Conservation (phyloP, 2,797 vertebrate genomes). For the Pelochelys cantorii region DNA sequence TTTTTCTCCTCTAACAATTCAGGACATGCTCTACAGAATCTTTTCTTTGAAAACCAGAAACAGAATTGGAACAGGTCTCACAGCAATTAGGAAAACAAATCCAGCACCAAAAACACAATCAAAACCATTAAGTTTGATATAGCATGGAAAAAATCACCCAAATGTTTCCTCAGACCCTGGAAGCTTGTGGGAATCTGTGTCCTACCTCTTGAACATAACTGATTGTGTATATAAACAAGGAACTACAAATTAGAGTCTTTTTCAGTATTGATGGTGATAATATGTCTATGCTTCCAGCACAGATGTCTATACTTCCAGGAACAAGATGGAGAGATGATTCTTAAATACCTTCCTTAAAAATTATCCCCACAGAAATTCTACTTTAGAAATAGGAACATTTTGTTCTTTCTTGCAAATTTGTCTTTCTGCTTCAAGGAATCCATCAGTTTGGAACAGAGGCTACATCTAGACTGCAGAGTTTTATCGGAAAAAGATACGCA, state of each 20-base stretch:
- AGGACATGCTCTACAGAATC: not conserved
- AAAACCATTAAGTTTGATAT: not conserved
- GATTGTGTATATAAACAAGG: not conserved
- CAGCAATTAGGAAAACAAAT: not conserved
- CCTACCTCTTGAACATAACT: not conserved
- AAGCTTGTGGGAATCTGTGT: not conserved
- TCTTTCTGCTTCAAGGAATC: not conserved
- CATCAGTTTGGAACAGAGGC: not conserved
- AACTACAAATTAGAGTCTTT: not conserved
- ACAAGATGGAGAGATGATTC: not conserved
- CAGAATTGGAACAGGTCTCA: not conserved
- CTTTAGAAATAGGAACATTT: not conserved
- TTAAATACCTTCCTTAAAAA: not conserved
- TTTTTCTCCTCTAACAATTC: not conserved
- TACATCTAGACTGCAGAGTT: too few species aligned
- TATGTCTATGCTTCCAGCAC: not conserved
- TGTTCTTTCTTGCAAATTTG: not conserved
- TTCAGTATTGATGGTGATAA: not conserved
- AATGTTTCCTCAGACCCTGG: not conserved
- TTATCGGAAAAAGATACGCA: too few species aligned
- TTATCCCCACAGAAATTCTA: not conserved
- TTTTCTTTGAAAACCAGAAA: not conserved
- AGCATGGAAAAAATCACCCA: not conserved
- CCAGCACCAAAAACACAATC: fast-evolving
- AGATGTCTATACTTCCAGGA: not conserved